Evolutionary conservation across 2,797 vertebrate genomes (phyloP), one percentile per base, ranked within the genome.

Genomic region (Lateolabrax maculatus): DNA sequence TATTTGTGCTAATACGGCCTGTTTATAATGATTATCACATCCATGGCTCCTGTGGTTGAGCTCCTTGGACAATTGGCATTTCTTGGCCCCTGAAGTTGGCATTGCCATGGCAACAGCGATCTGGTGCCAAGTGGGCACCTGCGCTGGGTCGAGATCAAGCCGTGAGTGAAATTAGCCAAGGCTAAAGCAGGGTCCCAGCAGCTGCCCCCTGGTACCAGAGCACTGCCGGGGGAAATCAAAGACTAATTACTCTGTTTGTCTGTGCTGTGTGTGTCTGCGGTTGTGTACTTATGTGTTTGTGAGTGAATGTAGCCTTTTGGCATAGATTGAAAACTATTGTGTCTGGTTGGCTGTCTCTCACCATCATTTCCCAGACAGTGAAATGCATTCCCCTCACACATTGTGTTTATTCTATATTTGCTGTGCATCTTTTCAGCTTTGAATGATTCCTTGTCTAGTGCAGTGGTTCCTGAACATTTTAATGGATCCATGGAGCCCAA

Each of bases 91-190:
- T 44, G 56, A 77, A 87, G 83, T 84, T 90, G 82, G 75, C 87
- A 84, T 95, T 81, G 56, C 90, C 90, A 93, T 95, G 92, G 93
- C 83, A 93, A 95, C 92, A 25, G 75, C 64, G 21, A 64, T 53
- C 1, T 71, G 77, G 79, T 83, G 90, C 85, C 92, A 90, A 91
- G 71, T 84, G 84, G 87, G 90, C 92, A 92, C 91, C 93, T 93
- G 94, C 71, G 83, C 73, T 84, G 88, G 90, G 85, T 86, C 51
- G 84, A 87, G 90, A 90, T 93, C 94, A 91, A 91, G 87, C 91
- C 48, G 90, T 62, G 91, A 94, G 89, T 89, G 89, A 90, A 94
- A 94, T 92, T 92, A 94, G 92, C 84, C 87, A 73, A 86, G 82
- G 85, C 90, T 88, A 91, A 91, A 90, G 90, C 83, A 52, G 79